phyloP scores from a whole-genome alignment of 2,113 vertebrate genomes.

The Hippopotamus amphibius region DNA sequence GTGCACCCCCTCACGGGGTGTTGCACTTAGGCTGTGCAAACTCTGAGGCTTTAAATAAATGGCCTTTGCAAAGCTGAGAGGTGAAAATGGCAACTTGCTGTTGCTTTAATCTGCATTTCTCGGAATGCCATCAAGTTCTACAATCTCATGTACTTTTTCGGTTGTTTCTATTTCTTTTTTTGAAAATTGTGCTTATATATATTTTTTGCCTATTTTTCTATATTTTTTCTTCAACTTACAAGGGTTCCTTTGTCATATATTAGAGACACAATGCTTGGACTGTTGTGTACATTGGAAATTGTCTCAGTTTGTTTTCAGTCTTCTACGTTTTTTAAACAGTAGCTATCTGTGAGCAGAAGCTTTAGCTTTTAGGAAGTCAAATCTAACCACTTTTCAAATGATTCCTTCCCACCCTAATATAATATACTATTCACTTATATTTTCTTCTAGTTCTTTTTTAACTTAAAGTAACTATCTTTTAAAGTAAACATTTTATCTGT shows the following conservation, averaged over 20 bases:
- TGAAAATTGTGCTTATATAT: background rate
- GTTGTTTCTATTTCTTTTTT: background rate
- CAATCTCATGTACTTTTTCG: background rate
- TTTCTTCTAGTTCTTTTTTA: background rate
- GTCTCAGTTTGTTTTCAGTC: background rate
- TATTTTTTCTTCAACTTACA: background rate
- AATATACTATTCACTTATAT: background rate
- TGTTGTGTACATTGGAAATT: background rate
- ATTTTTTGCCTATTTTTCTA: background rate
- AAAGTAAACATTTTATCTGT: constrained; percentile 19
- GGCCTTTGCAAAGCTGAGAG: background rate
- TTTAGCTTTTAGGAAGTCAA: constrained; percentile 37
- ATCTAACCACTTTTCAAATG: constrained; percentile 17
- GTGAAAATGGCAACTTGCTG: background rate
- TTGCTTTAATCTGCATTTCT: background rate
- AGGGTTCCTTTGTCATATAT: background rate
- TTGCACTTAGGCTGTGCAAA: background rate
- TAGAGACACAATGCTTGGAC: background rate
- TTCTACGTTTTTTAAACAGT: background rate
- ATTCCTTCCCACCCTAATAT: background rate
- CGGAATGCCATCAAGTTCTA: background rate
- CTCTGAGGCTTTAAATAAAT: background rate
- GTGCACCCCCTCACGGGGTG: rapidly evolving
- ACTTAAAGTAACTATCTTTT: constrained; percentile 22
- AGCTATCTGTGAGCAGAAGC: background rate